These are phyloP conservation scores for Artibeus jamaicensis DNA, from an alignment of 2,797 vertebrate genomes.

Conservation along the genomic window DNA sequence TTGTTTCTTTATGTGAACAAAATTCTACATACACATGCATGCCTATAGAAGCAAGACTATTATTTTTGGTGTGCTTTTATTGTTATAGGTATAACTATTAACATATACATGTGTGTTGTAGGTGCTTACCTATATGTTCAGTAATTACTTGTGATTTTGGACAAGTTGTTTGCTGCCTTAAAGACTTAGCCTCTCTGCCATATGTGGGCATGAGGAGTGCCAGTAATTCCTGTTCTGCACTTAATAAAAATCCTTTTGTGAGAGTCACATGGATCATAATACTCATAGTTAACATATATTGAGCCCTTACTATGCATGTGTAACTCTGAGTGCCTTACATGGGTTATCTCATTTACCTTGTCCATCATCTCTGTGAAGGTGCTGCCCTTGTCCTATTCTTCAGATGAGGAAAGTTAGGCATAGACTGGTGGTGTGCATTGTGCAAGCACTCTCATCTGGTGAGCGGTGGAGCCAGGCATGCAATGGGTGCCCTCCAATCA, in stretches of 20 bases:
- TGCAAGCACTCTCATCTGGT: fast-evolving
- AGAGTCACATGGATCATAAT: not conserved
- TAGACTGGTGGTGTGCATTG: not conserved
- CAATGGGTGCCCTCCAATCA: fast-evolving
- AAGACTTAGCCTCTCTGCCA: not conserved
- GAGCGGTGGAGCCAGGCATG: not conserved
- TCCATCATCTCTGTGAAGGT: not conserved
- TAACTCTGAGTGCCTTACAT: not conserved
- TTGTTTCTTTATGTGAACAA: not conserved
- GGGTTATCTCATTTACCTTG: not conserved
- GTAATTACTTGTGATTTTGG: not conserved
- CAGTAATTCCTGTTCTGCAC: not conserved
- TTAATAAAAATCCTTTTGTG: not conserved
- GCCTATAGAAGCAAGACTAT: not conserved
- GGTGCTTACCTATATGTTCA: not conserved
- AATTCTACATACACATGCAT: not conserved
- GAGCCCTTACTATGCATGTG: not conserved
- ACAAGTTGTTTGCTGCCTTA: not conserved
- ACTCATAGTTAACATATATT: not conserved
- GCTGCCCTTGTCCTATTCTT: not conserved
- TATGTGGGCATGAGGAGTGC: not conserved
- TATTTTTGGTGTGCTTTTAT: not conserved
- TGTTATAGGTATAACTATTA: not conserved
- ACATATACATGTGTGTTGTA: not conserved
- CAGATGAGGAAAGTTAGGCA: not conserved